Evolutionary conservation across 2,113 vertebrate species (phyloP), one percentile per base, ranked within the genome.

Genomic region (Scomber japonicus): DNA sequence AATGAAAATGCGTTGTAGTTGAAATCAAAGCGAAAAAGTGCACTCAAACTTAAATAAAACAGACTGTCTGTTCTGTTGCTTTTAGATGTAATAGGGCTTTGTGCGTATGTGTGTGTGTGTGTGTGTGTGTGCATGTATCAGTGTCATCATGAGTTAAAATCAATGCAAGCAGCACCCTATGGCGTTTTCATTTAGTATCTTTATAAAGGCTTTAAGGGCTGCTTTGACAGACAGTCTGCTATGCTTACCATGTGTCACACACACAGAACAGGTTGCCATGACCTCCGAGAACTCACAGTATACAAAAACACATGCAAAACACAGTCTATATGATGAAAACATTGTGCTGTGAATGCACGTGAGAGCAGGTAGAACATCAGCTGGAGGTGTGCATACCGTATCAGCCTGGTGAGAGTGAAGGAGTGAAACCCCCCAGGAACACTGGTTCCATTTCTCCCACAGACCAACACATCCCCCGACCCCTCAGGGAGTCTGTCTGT

Each of bases 161-260:
- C 55, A 85, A 67, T 64, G 66, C 53, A 67, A 54, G 46, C 17
- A 62, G 54, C 24, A 69, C 4, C 31, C 50, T 30, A 11, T 21
- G 19, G 31, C 14, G 4, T 59, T 78, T 51, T 65, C 27, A 53
- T 49, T 21, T 50, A 45, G 11, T 30, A 21, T 56, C 57, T 54
- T 75, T 57, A 59, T 54, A 82, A 66, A 77, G 59, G 31, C 57
- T 53, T 16, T 16, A 6, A 45, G 30, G 4, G 44, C 63, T 81
- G 61, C 77, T 48, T 15, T 35, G 44, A 16, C 35, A 53, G 46
- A 17, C 44, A 8, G 15, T 45, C 11, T 67, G 65, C 55, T 30
- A 19, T 60, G 60, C 57, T 46, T 27, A 6, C 16, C 50, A 24
- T 53, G 44, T 49, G 24, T 27, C 24, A 27, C 24, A 27, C 24